Evolutionary conservation across 2,113 vertebrate genomes (phyloP).

Genomic region (Lophura nycthemera): DNA sequence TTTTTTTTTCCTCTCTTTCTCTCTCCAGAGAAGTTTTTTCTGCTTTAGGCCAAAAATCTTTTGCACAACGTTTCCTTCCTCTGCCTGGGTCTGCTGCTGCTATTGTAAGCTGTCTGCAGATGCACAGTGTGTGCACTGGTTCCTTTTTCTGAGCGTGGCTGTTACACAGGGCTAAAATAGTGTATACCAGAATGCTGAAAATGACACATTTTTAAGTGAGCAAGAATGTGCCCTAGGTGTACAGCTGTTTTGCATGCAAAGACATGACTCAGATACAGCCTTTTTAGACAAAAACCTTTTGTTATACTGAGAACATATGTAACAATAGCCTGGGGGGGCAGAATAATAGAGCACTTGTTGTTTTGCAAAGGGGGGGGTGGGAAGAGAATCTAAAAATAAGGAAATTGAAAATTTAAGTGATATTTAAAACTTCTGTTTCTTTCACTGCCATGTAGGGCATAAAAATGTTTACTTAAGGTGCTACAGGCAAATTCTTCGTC

Average conservation of each 20-base stretch:
- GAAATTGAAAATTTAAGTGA: constrained; percentile 26
- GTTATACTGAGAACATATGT: constrained; percentile 23
- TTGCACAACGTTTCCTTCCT: not conserved
- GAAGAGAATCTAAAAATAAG: constrained; percentile 23
- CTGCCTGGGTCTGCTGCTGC: not conserved
- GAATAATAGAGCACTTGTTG: constrained; percentile 32
- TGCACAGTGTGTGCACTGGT: not conserved
- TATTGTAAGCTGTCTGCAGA: not conserved
- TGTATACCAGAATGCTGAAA: not conserved
- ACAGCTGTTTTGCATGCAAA: constrained; percentile 47
- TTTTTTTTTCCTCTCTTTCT: not conserved
- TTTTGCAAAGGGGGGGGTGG: not conserved
- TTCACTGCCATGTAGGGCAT: not conserved
- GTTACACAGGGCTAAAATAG: not conserved
- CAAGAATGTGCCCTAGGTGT: constrained; percentile 48
- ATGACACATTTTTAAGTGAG: constrained; percentile 18
- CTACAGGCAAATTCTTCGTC: not conserved
- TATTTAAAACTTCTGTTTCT: not conserved
- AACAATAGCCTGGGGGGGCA: constrained; percentile 45
- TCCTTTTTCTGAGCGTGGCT: not conserved
- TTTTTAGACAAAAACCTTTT: constrained; percentile 52
- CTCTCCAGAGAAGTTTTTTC: not conserved
- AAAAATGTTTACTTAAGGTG: not conserved
- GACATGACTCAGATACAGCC: constrained; percentile 47
- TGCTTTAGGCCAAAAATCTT: not conserved